Percentiles rank a stretch among this genome's conserved stretches.
Conservation (phyloP, 2,113 vertebrate species). For the Syngnathus floridae region DNA sequence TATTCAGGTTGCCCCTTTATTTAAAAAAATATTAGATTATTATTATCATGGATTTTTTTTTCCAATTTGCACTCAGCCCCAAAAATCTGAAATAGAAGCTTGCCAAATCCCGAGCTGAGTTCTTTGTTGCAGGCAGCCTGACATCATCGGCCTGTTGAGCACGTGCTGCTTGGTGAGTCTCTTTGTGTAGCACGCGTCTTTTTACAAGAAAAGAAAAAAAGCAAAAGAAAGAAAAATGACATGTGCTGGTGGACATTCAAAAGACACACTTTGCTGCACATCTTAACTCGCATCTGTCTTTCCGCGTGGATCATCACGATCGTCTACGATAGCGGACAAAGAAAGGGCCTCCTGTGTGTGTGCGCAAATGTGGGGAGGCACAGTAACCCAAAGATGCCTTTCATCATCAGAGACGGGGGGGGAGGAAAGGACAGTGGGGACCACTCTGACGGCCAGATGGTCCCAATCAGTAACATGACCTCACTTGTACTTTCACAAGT, state of each 20-base stretch:
- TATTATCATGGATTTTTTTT: no score
- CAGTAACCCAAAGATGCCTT: constrained; percentile 37
- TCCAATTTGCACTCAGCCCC: not conserved
- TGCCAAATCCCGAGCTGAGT: constrained; percentile 34
- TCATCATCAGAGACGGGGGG: constrained; percentile 24
- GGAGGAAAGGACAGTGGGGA: constrained; percentile 13
- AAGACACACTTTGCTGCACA: constrained; percentile 20
- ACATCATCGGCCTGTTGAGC: constrained; percentile 59
- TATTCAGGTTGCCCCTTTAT: not conserved
- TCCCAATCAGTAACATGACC: constrained; percentile 66
- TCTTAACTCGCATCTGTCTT: constrained; percentile 13
- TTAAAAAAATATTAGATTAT: not conserved
- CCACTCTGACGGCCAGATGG: constrained; percentile 59
- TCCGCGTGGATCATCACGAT: constrained; percentile 34
- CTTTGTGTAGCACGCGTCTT: constrained; percentile 32
- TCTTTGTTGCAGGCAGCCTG: constrained; percentile 59
- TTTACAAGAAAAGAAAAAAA: constrained; percentile 49
- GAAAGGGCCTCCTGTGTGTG: constrained; percentile 6
- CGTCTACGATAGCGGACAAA: constrained; percentile 40
- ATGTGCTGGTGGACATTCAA: constrained; percentile 55
- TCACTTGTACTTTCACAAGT: constrained; percentile 46
- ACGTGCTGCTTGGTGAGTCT: constrained; percentile 53
- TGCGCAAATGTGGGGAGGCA: not conserved
- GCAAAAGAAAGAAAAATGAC: constrained; percentile 55
- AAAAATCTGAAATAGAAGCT: not conserved